phyloP scores from a whole-genome alignment of 2,113 vertebrate species.

The Chaetops frenatus region DNA sequence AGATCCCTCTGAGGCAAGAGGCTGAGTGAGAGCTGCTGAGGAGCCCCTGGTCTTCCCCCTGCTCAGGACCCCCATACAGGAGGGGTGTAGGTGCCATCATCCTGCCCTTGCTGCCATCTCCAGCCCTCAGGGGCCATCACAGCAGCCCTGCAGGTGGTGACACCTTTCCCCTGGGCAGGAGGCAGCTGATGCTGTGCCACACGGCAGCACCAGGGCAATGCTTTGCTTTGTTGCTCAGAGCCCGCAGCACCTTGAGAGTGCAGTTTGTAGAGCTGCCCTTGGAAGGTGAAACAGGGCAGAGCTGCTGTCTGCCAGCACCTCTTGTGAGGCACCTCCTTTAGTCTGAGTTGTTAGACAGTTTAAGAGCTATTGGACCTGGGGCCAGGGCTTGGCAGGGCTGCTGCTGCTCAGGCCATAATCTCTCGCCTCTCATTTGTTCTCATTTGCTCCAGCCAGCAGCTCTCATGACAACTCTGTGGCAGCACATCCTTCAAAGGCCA shows the following conservation, averaged over 20 bases:
- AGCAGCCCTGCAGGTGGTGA: background rate
- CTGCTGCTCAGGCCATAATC: slow-evolving; percentile 6
- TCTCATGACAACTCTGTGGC: slow-evolving; percentile 23
- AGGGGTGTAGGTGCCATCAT: background rate
- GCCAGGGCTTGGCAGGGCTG: background rate
- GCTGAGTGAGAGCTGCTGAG: background rate
- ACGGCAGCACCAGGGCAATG: rapidly evolving
- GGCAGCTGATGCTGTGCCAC: background rate
- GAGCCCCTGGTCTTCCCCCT: background rate
- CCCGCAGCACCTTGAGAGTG: background rate
- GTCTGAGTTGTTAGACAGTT: background rate
- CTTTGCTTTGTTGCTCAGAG: background rate
- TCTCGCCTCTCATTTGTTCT: slow-evolving; percentile 52
- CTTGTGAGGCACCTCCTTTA: background rate
- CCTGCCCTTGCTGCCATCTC: background rate
- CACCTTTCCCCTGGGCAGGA: background rate
- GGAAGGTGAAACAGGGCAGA: slow-evolving; percentile 4
- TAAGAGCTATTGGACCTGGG: background rate
- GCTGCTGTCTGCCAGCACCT: background rate
- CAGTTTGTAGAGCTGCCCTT: background rate
- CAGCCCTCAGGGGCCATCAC: background rate
- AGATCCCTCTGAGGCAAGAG: background rate
- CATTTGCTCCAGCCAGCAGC: slow-evolving; percentile 22
- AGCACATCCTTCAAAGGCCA: slow-evolving; percentile 49
- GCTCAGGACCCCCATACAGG: background rate